Evolutionary conservation across 2,113 vertebrate species (phyloP), one percentile per base, ranked within the genome.

Genomic region (Alligator sinensis): DNA sequence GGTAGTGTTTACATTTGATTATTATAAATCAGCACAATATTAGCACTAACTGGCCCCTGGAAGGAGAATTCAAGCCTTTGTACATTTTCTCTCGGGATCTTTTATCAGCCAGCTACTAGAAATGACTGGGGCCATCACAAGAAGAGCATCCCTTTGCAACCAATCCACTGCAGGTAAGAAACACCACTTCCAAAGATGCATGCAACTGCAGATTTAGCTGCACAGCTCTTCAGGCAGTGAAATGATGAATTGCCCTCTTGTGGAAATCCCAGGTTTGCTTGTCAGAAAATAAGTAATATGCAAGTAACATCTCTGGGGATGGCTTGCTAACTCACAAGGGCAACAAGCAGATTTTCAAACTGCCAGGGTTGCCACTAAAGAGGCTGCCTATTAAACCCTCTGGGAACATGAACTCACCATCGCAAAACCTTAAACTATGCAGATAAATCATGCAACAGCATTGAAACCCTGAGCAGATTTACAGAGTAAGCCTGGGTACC

Each of bases 291-390:
- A 66, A 27, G 22, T 63, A 82, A 54, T 64, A 28, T 38, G 60
- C 8, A 17, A 63, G 70, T 3, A 78, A 17, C 25, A 87, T 9
- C 17, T 87, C 38, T 28, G 34, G 11, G 80, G n/a, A 74, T 22
- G 57, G 15, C 2, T 94, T 76, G 6, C 38, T 75, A 34, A 54
- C 10, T 80, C 22, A 4, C 11, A 68, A 80, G 24, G n/a, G 72
- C 2, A 2, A 5, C 22, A 90, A 84, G n/a, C 19, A 85, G 18
- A 28, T 14, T 59, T 89, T 70, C 47, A 61, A 81, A 77, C 18
- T 25, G 61, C 16, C 22, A 12, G 4, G 3, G 3, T 18, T 12
- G 19, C 18, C 3, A 11, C 66, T 34, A 59, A 0, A 7, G 27
- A 54, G 21, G 16, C 38, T 75, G 75, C 4, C 13, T 14, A 68